Evolutionary conservation across 2,113 vertebrate genomes (phyloP).

Genomic region (Lepus americanus): DNA sequence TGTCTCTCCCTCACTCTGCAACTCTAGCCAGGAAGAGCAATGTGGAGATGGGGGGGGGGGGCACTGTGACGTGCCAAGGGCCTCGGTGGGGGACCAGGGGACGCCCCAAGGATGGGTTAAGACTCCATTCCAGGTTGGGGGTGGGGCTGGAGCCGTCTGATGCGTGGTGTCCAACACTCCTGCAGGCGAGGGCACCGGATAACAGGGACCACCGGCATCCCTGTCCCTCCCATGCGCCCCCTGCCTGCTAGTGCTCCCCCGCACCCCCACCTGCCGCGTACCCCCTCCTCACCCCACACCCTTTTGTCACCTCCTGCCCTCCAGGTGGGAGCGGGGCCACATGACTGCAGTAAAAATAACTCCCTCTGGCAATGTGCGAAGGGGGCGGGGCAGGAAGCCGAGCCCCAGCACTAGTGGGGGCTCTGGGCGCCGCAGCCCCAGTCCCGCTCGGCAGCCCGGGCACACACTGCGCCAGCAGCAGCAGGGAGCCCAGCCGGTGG

Average conservation of each 20-base stretch:
- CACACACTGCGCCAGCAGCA: neutral
- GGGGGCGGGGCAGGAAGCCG: neutral
- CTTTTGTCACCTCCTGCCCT: conserved; percentile 50
- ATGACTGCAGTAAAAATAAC: conserved; percentile 74
- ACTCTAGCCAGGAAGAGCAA: neutral
- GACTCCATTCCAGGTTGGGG: neutral
- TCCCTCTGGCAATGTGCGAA: neutral
- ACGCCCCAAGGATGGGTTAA: neutral
- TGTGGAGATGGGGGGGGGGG: rapidly evolving
- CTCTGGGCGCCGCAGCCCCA: neutral
- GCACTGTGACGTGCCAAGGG: no score
- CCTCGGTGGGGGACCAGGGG: no score
- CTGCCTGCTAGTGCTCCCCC: neutral
- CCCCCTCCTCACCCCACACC: neutral
- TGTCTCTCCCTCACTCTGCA: no score
- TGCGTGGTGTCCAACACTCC: neutral
- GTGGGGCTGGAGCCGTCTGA: no score
- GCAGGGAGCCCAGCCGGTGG: neutral
- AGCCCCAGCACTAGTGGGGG: neutral
- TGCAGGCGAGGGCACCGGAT: neutral
- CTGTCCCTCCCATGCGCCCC: no score
- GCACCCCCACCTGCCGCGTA: no score
- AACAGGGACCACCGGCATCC: neutral
- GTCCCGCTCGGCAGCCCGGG: neutral
- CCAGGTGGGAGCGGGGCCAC: conserved; percentile 27